These are phyloP conservation scores for Drosophila trapezifrons DNA, from an alignment of 1,140 invertebrate genomes.

Conservation along the genomic window DNA sequence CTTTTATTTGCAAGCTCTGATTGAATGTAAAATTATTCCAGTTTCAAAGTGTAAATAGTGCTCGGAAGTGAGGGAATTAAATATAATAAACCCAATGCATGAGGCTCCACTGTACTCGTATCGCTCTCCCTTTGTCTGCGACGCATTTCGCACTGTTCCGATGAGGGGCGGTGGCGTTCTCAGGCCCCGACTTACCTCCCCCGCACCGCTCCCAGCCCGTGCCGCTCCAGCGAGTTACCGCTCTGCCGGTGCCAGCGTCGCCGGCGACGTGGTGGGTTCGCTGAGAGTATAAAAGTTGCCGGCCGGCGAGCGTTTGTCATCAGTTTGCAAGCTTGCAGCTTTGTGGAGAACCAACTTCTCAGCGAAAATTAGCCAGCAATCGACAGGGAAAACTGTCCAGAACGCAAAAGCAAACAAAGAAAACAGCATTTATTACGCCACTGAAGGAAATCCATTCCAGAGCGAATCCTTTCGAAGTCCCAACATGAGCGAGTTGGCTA, in stretches of 20 bases:
- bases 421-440: neutral
- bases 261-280: neutral
- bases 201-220: neutral
- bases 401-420: neutral
- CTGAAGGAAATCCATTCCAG: neutral
- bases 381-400: conserved; percentile 3
- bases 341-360: conserved; percentile 14
- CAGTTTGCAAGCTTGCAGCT: conserved; percentile 46
- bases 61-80: too few species aligned
- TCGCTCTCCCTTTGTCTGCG: conserved; percentile 35
- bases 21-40: too few species aligned
- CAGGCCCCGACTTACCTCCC: neutral
- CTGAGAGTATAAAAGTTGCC: conserved; percentile 67
- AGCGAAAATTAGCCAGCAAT: neutral
- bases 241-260: conserved; percentile 12
- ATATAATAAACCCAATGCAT: too few species aligned
- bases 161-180: neutral
- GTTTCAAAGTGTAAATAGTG: too few species aligned
- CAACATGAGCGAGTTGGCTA: conserved; percentile 27
- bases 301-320: conserved; percentile 55
- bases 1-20: too few species aligned
- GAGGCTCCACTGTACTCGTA: conserved; percentile 8
- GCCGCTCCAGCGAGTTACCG: neutral
- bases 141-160: conserved; percentile 40
- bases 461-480: neutral